Percentiles rank a stretch among this genome's conserved stretches.
phyloP scores from a whole-genome alignment of 2,888 invertebrate genomes.

The Tetragonula carbonaria region DNA sequence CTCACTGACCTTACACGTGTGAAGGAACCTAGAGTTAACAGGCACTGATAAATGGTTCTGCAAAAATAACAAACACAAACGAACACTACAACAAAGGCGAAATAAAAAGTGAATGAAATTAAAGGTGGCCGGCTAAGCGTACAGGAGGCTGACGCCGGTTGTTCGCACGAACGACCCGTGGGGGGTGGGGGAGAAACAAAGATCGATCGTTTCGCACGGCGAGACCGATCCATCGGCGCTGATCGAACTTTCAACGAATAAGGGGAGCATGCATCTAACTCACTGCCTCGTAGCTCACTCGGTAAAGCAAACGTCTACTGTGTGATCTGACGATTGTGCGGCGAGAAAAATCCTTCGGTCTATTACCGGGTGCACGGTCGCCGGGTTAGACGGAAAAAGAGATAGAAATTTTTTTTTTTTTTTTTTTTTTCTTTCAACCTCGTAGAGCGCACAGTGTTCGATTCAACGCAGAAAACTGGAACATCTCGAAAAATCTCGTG shows the following conservation, averaged over 20 bases:
- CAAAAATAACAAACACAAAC: conserved; percentile 87
- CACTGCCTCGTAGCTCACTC: neutral
- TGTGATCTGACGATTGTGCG: too few relatives aligned
- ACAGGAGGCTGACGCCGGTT: neutral
- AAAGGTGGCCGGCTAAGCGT: conserved; percentile 44
- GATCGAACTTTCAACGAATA: neutral
- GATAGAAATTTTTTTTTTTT: neutral
- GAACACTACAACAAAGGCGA: conserved; percentile 86
- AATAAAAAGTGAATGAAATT: conserved; percentile 84
- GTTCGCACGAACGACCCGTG: neutral
- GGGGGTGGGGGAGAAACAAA: neutral
- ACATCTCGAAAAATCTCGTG: too few relatives aligned
- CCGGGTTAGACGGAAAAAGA: neutral
- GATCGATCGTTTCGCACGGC: neutral
- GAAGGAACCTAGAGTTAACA: conserved; percentile 93
- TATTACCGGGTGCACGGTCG: neutral
- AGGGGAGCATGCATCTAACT: conserved; percentile 6
- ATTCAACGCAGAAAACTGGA: too few relatives aligned
- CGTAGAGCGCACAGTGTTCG: conserved; percentile 25
- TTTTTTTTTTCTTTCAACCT: neutral
- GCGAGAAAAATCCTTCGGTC: too few relatives aligned
- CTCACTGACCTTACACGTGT: conserved; percentile 90
- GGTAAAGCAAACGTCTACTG: neutral
- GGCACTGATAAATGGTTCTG: conserved; percentile 95
- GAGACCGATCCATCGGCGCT: neutral